phyloP scores from a whole-genome alignment of 2,113 vertebrate species.

The Chaetodon trifascialis region DNA sequence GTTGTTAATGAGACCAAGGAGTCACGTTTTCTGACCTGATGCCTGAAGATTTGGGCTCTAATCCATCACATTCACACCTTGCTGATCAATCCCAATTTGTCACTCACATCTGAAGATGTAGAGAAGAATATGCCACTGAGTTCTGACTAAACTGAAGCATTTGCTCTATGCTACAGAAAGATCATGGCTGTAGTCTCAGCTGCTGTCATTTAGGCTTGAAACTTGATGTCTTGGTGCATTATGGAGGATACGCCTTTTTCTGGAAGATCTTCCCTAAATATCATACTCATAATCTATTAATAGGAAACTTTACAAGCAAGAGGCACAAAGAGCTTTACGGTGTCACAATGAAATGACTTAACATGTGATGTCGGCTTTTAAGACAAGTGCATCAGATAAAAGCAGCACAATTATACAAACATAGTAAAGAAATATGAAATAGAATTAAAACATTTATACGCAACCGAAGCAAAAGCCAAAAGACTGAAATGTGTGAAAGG shows the following conservation, averaged over 20 bases:
- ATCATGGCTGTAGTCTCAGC: not conserved
- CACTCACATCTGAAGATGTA: not conserved
- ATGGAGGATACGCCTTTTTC: not conserved
- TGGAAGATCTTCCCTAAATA: not conserved
- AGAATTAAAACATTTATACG: too few species aligned
- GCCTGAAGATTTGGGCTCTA: not conserved
- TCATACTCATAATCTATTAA: not conserved
- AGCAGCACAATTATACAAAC: not conserved
- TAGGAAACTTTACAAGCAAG: not conserved
- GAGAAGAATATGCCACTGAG: not conserved
- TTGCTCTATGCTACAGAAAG: not conserved
- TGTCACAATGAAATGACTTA: not conserved
- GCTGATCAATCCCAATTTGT: not conserved
- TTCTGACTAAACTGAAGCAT: constrained; percentile 2
- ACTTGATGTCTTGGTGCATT: not conserved
- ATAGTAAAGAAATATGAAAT: too few species aligned
- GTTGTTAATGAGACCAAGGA: not conserved
- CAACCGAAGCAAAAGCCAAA: too few species aligned
- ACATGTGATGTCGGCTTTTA: not conserved
- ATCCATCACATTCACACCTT: not conserved
- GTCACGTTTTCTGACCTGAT: not conserved
- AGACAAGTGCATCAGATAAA: not conserved
- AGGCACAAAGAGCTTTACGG: not conserved
- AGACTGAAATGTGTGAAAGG: too few species aligned
- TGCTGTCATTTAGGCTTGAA: not conserved